phyloP scores from a whole-genome alignment of 2,113 vertebrate genomes.

The Corydoras maculifer region DNA sequence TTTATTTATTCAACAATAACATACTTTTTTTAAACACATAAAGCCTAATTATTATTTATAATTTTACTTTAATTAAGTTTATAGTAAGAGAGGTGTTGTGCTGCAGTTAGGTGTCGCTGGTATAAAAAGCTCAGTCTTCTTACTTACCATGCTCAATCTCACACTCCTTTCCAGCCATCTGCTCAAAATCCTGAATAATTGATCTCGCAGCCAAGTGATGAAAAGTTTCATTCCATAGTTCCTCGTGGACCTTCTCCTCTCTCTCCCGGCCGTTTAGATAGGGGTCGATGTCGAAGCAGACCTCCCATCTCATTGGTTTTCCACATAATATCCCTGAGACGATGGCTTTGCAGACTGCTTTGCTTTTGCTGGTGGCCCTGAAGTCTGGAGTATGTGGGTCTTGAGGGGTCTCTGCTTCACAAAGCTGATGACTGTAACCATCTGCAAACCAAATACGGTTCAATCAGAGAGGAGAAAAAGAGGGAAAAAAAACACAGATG shows the following conservation, averaged over 20 bases:
- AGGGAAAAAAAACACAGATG: not conserved
- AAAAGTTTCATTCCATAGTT: constrained; percentile 89
- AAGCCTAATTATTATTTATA: no score
- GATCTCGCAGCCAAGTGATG: constrained; percentile 87
- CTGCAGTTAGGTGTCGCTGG: no score
- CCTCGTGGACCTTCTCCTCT: constrained; percentile 60
- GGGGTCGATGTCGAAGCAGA: constrained; percentile 75
- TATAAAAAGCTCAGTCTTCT: no score
- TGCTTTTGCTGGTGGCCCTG: constrained; percentile 25
- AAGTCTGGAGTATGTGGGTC: constrained; percentile 42
- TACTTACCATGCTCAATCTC: constrained; percentile 85
- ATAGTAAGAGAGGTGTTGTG: no score
- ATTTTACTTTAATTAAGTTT: no score
- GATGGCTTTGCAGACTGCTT: constrained; percentile 74
- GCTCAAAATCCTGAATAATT: constrained; percentile 88
- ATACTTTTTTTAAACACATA: no score
- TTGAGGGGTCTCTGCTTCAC: constrained; percentile 61
- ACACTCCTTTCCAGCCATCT: constrained; percentile 76
- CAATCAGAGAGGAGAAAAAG: not conserved
- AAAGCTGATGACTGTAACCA: constrained; percentile 70
- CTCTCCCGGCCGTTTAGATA: constrained; percentile 66
- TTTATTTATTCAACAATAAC: no score
- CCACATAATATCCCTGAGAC: constrained; percentile 77
- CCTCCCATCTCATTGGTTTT: constrained; percentile 79
- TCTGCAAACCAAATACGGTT: constrained; percentile 47